A percentile compares a stretch with the other conserved stretches of the same genome.
These are phyloP conservation scores for Orthosia gothica DNA, from an alignment of 2,888 invertebrate genomes.

Conservation along the genomic window DNA sequence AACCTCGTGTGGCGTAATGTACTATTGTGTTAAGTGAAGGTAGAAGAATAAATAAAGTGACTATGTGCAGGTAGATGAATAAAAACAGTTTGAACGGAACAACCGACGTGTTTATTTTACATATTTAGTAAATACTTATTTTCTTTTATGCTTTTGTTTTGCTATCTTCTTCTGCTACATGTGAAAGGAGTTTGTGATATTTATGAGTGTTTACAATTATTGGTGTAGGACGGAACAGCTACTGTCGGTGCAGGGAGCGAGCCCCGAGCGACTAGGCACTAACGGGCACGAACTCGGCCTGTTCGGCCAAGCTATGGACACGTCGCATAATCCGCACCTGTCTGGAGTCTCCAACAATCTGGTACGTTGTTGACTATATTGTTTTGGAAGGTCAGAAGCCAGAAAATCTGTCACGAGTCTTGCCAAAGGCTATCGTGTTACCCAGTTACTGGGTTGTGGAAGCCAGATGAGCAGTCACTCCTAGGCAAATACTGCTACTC, in stretches of 20 bases:
- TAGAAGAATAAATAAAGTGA: too few species aligned
- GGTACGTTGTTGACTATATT: slow-evolving; percentile 73
- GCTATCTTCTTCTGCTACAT: not conserved
- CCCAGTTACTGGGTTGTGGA: too few species aligned
- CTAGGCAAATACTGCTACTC: too few species aligned
- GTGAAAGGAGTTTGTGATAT: slow-evolving; percentile 66
- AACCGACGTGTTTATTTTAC: too few species aligned
- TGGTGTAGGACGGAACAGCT: slow-evolving; percentile 89
- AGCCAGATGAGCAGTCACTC: too few species aligned
- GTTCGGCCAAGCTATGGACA: slow-evolving; percentile 95
- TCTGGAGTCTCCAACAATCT: slow-evolving; percentile 90
- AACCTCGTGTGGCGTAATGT: too few species aligned
- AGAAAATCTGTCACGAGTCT: too few species aligned
- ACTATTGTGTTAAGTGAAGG: too few species aligned
- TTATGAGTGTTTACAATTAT: slow-evolving; percentile 78
- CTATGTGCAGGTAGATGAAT: too few species aligned
- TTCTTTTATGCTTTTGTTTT: not conserved
- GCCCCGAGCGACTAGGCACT: slow-evolving; percentile 92
- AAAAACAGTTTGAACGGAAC: too few species aligned
- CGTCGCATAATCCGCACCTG: slow-evolving; percentile 92
- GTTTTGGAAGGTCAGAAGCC: not conserved
- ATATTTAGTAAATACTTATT: too few species aligned
- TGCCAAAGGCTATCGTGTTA: too few species aligned
- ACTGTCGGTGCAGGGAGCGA: slow-evolving; percentile 86
- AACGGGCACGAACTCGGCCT: slow-evolving; percentile 94